Conservation (phyloP, 1,140 invertebrate genomes). For the Musca domestica region DNA sequence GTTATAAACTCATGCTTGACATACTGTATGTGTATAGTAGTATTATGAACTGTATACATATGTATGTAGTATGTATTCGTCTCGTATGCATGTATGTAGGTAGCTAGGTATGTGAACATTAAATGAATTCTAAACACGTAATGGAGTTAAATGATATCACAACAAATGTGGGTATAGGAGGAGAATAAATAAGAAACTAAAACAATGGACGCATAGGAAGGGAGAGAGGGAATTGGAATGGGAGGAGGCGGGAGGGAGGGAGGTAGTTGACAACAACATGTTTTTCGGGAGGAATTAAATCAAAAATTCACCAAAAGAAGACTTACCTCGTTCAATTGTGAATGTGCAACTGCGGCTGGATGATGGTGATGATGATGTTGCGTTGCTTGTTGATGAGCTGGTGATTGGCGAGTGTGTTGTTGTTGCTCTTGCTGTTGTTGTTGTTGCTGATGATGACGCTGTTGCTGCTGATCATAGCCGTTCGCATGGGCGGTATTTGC, state of each 20-base stretch:
- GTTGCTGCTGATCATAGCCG: constrained; percentile 5
- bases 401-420: constrained; percentile 20
- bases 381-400: not conserved
- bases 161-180: not conserved
- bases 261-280: too few relatives aligned
- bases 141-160: not conserved
- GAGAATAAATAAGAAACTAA: too few relatives aligned
- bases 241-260: not conserved
- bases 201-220: too few relatives aligned
- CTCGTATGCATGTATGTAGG: not conserved
- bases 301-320: too few relatives aligned
- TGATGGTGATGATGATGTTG: constrained; percentile 1
- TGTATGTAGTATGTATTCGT: not conserved
- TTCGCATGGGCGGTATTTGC: not conserved
- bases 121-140: not conserved
- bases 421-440: constrained; percentile 21
- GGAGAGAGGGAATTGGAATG: not conserved
- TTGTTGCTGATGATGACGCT: constrained; percentile 15
- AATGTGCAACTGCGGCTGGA: too few relatives aligned
- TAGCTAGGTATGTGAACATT: not conserved
- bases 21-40: not conserved
- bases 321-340: too few relatives aligned
- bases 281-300: too few relatives aligned
- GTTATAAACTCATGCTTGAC: too few relatives aligned
- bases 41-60: not conserved